Evolutionary conservation across 2,113 vertebrate species (phyloP).

Genomic region (Furnarius figulus): DNA sequence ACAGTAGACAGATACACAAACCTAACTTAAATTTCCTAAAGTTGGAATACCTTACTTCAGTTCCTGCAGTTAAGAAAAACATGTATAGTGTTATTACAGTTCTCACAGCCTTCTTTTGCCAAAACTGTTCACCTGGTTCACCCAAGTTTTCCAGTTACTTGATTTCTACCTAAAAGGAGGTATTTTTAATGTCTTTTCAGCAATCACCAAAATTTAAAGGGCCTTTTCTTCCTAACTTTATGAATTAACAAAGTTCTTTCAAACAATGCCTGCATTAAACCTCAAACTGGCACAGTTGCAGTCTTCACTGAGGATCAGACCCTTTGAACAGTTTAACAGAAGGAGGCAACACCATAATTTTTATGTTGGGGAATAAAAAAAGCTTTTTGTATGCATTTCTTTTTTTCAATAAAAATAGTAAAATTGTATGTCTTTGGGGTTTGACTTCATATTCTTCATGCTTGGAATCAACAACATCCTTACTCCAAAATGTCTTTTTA

Average conservation of each 20-base stretch:
- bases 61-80: background rate
- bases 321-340: background rate
- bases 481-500: background rate
- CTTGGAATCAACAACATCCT: background rate
- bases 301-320: background rate
- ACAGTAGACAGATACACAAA: background rate
- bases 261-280: background rate
- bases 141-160: background rate
- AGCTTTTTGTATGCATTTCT: background rate
- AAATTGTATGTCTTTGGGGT: background rate
- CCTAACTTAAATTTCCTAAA: background rate
- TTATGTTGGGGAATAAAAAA: background rate
- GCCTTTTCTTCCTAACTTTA: background rate
- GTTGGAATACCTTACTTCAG: background rate
- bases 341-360: background rate
- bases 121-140: background rate
- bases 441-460: background rate
- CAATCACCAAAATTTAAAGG: background rate
- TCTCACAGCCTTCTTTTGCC: background rate
- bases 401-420: background rate
- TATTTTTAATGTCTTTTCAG: background rate
- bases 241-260: background rate
- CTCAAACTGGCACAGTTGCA: background rate
- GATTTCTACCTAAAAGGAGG: background rate
- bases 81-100: accelerated